Evolutionary conservation across 2,888 invertebrate genomes (phyloP).

Genomic region (Stratiomys singularior): DNA sequence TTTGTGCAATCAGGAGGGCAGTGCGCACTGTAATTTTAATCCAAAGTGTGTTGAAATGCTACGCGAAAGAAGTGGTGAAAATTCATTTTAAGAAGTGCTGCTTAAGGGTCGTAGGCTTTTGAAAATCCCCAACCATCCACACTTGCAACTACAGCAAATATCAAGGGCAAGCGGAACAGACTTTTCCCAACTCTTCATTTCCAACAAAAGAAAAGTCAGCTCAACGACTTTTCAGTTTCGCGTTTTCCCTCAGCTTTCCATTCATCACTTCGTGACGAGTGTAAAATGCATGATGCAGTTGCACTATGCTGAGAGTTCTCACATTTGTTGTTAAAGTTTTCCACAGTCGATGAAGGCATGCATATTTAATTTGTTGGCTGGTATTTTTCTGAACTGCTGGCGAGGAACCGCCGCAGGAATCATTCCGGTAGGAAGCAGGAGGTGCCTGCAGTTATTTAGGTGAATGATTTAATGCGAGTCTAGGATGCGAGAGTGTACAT

Average conservation of each 20-base stretch:
- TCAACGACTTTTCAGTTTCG: conserved; percentile 24
- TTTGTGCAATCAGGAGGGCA: too few relatives aligned
- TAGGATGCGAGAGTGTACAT: too few relatives aligned
- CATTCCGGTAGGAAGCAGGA: background rate
- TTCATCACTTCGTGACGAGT: conserved; percentile 15
- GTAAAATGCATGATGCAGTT: conserved; percentile 8
- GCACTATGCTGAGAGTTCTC: conserved; percentile 8
- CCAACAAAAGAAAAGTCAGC: background rate
- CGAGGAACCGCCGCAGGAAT: too few relatives aligned
- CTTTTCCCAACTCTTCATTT: background rate
- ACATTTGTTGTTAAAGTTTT: conserved; percentile 14
- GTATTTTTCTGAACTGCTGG: background rate
- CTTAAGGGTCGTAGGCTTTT: background rate
- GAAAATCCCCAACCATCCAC: background rate
- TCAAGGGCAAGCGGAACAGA: background rate
- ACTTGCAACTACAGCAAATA: background rate
- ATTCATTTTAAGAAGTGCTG: conserved; percentile 16
- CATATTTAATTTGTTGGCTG: background rate
- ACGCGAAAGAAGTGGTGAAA: background rate
- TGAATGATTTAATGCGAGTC: background rate
- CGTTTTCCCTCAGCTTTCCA: conserved; percentile 2
- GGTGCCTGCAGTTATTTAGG: background rate
- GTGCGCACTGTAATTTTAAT: background rate
- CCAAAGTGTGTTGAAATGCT: background rate
- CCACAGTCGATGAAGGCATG: too few relatives aligned